Evolutionary conservation across 2,797 vertebrate species (phyloP).

Genomic region (Poeciliopsis infans): DNA sequence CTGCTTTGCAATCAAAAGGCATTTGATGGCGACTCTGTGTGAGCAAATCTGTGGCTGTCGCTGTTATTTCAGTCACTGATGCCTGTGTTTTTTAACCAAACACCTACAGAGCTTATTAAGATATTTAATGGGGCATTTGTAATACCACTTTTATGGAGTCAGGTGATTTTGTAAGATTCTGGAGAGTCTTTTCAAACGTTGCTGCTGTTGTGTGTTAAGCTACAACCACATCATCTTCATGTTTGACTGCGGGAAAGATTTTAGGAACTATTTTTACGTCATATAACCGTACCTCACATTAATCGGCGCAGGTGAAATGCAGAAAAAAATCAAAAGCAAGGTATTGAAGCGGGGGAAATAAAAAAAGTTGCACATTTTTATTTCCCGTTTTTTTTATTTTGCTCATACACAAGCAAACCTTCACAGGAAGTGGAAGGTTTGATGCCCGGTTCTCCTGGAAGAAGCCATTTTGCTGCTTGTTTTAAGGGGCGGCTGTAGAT

Average conservation of each 20-base stretch:
- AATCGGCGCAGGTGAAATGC: not conserved
- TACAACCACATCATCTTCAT: not conserved
- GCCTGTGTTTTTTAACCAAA: constrained; percentile 29
- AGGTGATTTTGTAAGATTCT: constrained; percentile 15
- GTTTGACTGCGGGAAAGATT: not conserved
- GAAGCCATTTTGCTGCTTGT: constrained; percentile 23
- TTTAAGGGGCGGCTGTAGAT: constrained; percentile 44
- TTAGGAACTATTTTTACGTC: too few relatives aligned
- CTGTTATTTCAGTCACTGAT: constrained; percentile 32
- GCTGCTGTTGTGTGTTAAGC: not conserved
- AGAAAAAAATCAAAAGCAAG: not conserved
- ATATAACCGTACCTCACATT: too few relatives aligned
- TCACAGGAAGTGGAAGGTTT: not conserved
- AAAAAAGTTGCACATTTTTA: not conserved
- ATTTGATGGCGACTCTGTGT: constrained; percentile 21
- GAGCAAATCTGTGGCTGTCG: not conserved
- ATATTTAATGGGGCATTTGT: constrained; percentile 27
- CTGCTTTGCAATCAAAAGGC: constrained; percentile 7
- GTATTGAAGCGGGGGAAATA: not conserved
- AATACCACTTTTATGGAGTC: constrained; percentile 26
- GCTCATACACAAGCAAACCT: not conserved
- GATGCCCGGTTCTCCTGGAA: not conserved
- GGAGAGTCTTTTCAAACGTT: not conserved
- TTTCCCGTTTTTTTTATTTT: not conserved
- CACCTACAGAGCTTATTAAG: constrained; percentile 17